A percentile compares a stretch with the other conserved stretches of the same genome.
Evolutionary conservation across 2,113 vertebrate species (phyloP).

Genomic region (Shinisaurus crocodilurus): DNA sequence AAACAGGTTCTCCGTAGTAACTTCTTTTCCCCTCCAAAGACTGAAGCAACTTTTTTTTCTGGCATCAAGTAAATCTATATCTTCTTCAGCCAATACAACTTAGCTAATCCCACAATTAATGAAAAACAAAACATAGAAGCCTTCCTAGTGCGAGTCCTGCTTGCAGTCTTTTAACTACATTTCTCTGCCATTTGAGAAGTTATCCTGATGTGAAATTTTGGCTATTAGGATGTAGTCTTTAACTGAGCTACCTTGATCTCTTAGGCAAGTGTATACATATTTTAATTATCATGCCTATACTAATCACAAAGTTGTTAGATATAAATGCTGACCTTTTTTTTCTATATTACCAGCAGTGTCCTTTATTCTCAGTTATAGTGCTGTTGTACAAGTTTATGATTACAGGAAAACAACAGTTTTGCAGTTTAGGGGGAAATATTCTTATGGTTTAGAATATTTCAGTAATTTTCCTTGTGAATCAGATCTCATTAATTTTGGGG

Average conservation of each 20-base stretch:
- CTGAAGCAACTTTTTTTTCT: slow-evolving; percentile 52
- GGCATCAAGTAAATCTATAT: slow-evolving; percentile 58
- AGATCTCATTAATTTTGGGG: slow-evolving; percentile 48
- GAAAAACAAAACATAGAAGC: slow-evolving; percentile 63
- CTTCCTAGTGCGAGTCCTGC: slow-evolving; percentile 56
- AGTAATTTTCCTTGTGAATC: slow-evolving; percentile 40
- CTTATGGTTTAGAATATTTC: slow-evolving; percentile 36
- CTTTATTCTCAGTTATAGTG: slow-evolving; percentile 50
- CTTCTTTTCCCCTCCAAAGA: slow-evolving; percentile 57
- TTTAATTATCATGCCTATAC: slow-evolving; percentile 69
- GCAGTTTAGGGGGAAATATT: slow-evolving; percentile 1
- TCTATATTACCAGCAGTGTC: slow-evolving; percentile 49
- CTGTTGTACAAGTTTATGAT: slow-evolving; percentile 61
- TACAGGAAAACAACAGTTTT: slow-evolving; percentile 53
- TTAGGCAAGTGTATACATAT: slow-evolving; percentile 67
- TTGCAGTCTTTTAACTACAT: slow-evolving; percentile 47
- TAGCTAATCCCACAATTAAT: slow-evolving; percentile 73
- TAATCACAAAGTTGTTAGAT: slow-evolving; percentile 58
- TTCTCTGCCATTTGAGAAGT: slow-evolving; percentile 20
- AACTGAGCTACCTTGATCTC: slow-evolving; percentile 73
- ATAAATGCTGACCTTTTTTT: slow-evolving; percentile 61
- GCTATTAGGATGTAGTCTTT: slow-evolving; percentile 68
- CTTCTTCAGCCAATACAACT: slow-evolving; percentile 71
- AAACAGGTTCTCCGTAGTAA: slow-evolving; percentile 59
- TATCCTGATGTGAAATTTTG: slow-evolving; percentile 60